These are phyloP conservation scores for Datnioides undecimradiatus DNA, from an alignment of 2,113 vertebrate species.

Conservation along the genomic window DNA sequence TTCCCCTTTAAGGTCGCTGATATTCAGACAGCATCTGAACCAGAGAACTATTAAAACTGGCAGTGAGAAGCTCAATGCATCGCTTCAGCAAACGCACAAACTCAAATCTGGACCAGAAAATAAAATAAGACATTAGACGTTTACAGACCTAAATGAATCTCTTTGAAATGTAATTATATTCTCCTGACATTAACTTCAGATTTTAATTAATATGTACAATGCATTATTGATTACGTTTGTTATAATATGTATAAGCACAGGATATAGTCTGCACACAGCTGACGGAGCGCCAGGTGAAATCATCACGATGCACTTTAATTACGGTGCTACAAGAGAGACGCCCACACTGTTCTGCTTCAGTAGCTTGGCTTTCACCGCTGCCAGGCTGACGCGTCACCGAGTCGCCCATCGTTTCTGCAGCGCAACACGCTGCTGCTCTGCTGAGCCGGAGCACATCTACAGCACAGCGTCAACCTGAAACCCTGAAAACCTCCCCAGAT, in stretches of 20 bases:
- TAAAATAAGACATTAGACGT: too few species aligned
- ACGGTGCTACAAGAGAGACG: slow-evolving; percentile 48
- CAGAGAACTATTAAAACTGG: too few species aligned
- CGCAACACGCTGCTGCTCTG: slow-evolving; percentile 25
- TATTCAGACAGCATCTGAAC: too few species aligned
- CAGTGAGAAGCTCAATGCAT: too few species aligned
- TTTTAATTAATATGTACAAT: neutral
- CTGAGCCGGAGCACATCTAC: slow-evolving; percentile 21
- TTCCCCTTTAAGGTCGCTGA: too few species aligned
- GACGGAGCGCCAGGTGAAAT: slow-evolving; percentile 38
- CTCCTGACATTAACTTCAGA: neutral
- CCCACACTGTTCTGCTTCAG: slow-evolving; percentile 41
- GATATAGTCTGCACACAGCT: slow-evolving; percentile 20
- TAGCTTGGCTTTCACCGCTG: slow-evolving; percentile 52
- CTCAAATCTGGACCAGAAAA: too few species aligned
- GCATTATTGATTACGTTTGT: neutral
- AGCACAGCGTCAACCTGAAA: slow-evolving; percentile 7
- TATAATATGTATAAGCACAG: slow-evolving; percentile 27
- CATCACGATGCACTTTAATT: slow-evolving; percentile 72
- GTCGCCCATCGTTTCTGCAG: slow-evolving; percentile 22
- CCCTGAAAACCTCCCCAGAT: neutral
- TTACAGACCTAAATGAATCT: too few species aligned
- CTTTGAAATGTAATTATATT: too few species aligned
- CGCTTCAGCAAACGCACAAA: too few species aligned
- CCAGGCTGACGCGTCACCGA: slow-evolving; percentile 53